Evolutionary conservation across 2,888 invertebrate genomes (phyloP).

Genomic region (Dicyrtomina minuta): DNA sequence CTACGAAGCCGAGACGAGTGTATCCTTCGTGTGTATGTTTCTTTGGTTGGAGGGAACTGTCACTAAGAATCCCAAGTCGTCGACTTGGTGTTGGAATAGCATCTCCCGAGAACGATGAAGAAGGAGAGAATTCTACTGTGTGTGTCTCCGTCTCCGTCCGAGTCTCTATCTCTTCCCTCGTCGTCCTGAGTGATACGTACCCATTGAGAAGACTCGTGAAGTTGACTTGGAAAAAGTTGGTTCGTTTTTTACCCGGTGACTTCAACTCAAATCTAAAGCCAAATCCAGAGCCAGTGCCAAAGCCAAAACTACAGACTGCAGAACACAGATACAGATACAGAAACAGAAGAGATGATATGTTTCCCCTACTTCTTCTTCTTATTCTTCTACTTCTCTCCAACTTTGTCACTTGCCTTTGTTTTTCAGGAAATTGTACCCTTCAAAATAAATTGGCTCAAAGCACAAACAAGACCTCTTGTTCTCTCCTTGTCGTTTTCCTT

Average conservation of each 20-base stretch:
- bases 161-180: neutral
- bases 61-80: no score
- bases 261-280: neutral
- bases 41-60: neutral
- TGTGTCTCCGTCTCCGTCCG: slow-evolving; percentile 3
- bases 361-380: no score
- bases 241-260: neutral
- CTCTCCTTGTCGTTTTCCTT: neutral
- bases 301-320: no score
- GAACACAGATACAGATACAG: no score
- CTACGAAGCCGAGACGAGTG: neutral
- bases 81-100: no score
- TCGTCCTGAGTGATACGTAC: neutral
- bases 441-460: slow-evolving; percentile 27
- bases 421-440: slow-evolving; percentile 27
- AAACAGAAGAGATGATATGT: no score
- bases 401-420: slow-evolving; percentile 24
- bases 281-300: neutral
- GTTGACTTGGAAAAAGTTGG: slow-evolving; percentile 14
- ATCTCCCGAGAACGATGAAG: neutral
- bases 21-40: neutral
- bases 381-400: no score
- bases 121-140: neutral
- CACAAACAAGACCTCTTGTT: slow-evolving; percentile 6
- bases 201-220: neutral